A percentile compares a stretch with the other conserved stretches of the same genome.
phyloP scores from a whole-genome alignment of 37 sponge, comb jelly and placozoan species.

The Petrosia ficiformis region DNA sequence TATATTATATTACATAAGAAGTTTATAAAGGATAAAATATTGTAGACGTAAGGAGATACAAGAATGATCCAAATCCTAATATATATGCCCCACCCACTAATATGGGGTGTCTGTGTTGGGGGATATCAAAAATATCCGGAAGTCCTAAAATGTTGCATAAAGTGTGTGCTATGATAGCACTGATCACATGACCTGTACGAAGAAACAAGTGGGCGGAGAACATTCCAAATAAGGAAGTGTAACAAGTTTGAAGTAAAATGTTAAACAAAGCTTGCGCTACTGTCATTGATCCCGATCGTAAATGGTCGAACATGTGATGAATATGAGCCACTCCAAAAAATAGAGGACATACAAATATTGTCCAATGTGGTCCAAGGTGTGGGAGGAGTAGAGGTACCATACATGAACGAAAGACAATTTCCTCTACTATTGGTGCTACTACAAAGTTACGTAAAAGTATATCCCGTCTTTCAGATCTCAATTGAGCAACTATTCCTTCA shows the following conservation, averaged over 20 bases:
- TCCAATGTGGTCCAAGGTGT: slow-evolving; percentile 30
- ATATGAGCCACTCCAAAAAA: slow-evolving; percentile 90
- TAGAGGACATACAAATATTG: slow-evolving; percentile 68
- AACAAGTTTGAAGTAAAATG: slow-evolving; percentile 51
- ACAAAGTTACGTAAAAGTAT: slow-evolving; percentile 70
- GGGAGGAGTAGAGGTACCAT: slow-evolving; percentile 78
- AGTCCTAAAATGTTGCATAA: slow-evolving; percentile 91
- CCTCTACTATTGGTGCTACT: slow-evolving; percentile 88
- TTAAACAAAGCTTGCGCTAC: slow-evolving; percentile 24
- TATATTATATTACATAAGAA: too few relatives aligned
- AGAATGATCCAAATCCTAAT: slow-evolving; percentile 51
- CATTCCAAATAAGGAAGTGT: slow-evolving; percentile 82
- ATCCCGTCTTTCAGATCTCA: slow-evolving; percentile 28
- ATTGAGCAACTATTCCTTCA: background rate
- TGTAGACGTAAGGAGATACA: slow-evolving; percentile 42
- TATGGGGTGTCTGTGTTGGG: slow-evolving; percentile 1
- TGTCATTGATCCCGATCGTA: background rate
- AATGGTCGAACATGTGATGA: slow-evolving; percentile 76
- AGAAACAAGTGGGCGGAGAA: slow-evolving; percentile 74
- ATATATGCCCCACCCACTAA: slow-evolving; percentile 46
- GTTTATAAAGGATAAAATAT: too few relatives aligned
- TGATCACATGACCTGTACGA: slow-evolving; percentile 70
- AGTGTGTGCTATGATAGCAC: slow-evolving; percentile 74
- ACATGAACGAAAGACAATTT: slow-evolving; percentile 85
- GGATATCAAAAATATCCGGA: slow-evolving; percentile 60